Evolutionary conservation across 2,113 vertebrate genomes (phyloP).

Genomic region (Mastomys coucha): DNA sequence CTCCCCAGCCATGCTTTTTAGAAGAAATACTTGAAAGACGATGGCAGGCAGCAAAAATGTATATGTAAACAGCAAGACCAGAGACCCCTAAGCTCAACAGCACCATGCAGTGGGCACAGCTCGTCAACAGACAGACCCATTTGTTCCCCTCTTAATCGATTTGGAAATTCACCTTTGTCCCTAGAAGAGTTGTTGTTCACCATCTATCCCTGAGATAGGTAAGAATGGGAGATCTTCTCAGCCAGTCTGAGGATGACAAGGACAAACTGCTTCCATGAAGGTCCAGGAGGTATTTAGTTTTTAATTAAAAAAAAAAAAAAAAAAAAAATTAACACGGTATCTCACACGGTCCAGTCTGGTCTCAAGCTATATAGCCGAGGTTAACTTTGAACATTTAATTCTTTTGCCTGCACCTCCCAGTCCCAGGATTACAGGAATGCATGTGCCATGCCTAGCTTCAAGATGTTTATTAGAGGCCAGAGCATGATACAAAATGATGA

Average conservation of each 20-base stretch:
- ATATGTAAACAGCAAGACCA: slow-evolving; percentile 4
- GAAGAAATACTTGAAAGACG: background rate
- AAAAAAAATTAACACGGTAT: background rate
- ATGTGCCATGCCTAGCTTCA: background rate
- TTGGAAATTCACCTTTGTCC: too few relatives aligned
- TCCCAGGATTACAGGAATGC: background rate
- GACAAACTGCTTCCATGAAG: slow-evolving; percentile 24
- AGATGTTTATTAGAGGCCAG: slow-evolving; percentile 74
- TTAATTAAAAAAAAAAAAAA: background rate
- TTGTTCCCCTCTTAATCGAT: too few relatives aligned
- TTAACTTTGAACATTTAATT: background rate
- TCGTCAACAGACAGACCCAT: background rate
- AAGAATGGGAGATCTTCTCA: too few relatives aligned
- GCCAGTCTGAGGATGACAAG: too few relatives aligned
- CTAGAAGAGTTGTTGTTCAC: too few relatives aligned
- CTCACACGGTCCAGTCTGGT: background rate
- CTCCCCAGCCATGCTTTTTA: background rate
- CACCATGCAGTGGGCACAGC: background rate
- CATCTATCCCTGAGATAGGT: too few relatives aligned
- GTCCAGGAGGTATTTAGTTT: slow-evolving; percentile 21
- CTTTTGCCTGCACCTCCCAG: background rate
- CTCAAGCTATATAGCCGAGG: background rate
- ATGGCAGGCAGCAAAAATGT: background rate
- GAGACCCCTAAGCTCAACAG: background rate
- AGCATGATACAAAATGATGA: slow-evolving; percentile 63